Conservation (phyloP, 2,113 vertebrate species). For the Coryphaenoides rupestris region DNA sequence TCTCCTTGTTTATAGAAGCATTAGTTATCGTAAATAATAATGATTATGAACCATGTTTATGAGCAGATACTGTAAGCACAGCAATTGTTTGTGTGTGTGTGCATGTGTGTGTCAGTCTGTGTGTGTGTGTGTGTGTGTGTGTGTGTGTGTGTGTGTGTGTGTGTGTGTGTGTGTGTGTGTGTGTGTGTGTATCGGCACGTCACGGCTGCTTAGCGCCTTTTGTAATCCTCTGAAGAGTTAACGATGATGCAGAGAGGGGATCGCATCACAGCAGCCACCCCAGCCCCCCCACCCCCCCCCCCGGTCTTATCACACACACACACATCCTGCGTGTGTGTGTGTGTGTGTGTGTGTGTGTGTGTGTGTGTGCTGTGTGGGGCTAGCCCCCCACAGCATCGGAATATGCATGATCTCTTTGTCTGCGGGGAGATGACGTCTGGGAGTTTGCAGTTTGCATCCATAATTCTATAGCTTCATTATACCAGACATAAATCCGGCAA, state of each 20-base stretch:
- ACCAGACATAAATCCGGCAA: conserved; percentile 31
- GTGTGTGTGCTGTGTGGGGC: conserved; percentile 10
- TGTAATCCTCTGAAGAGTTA: conserved; percentile 67
- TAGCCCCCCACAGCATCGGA: conserved; percentile 36
- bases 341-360: conserved; percentile 17
- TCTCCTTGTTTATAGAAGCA: too few species aligned
- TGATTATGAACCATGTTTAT: too few species aligned
- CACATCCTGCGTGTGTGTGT: conserved; percentile 24
- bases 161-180: neutral
- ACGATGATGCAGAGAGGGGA: conserved; percentile 68
- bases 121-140: conserved; percentile 16
- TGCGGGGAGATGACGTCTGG: conserved; percentile 48
- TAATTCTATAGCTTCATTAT: conserved; percentile 60
- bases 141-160: conserved; percentile 19
- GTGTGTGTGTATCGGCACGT: conserved; percentile 46
- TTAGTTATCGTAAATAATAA: too few species aligned
- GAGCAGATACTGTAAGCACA: too few species aligned
- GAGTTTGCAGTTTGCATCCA: conserved; percentile 42
- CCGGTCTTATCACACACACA: conserved; percentile 50
- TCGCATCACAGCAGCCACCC: conserved; percentile 66
- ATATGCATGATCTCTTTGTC: conserved; percentile 50
- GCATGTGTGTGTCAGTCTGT: conserved; percentile 6
- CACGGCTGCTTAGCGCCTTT: conserved; percentile 65
- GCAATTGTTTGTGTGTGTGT: conserved; percentile 30
- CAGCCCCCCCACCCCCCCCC: conserved; percentile 38